Conservation (phyloP, 2,113 vertebrate species). For the Varanus salvator region DNA sequence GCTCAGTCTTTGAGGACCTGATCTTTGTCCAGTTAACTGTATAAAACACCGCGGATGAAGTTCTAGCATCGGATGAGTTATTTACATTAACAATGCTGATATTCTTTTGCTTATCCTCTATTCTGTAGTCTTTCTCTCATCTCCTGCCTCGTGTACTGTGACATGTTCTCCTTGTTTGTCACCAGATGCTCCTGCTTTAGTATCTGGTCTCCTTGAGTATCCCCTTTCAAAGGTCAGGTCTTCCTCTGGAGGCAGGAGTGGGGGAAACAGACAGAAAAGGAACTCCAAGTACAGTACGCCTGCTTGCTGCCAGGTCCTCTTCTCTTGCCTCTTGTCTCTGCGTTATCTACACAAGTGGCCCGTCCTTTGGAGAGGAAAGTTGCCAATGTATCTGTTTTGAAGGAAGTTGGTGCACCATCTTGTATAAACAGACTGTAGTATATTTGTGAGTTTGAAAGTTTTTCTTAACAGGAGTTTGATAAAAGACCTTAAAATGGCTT, state of each 20-base stretch:
- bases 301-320: background rate
- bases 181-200: background rate
- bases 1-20: background rate
- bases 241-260: background rate
- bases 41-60: background rate
- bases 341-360: background rate
- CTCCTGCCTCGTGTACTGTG: background rate
- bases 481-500: background rate
- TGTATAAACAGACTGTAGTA: background rate
- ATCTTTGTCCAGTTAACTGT: background rate
- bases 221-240: background rate
- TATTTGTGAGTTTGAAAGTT: background rate
- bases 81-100: background rate
- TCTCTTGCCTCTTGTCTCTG: background rate
- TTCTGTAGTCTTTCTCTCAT: background rate
- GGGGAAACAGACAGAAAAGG: background rate
- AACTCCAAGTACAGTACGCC: background rate
- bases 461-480: background rate
- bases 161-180: background rate
- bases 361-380: background rate
- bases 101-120: background rate
- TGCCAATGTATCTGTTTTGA: background rate
- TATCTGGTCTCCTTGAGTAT: background rate
- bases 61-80: background rate
- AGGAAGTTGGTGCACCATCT: background rate